Evolutionary conservation across 30 jellyfish, hydroid and myxozoan genomes (phyloP).

Genomic region (Aurelia sp.): DNA sequence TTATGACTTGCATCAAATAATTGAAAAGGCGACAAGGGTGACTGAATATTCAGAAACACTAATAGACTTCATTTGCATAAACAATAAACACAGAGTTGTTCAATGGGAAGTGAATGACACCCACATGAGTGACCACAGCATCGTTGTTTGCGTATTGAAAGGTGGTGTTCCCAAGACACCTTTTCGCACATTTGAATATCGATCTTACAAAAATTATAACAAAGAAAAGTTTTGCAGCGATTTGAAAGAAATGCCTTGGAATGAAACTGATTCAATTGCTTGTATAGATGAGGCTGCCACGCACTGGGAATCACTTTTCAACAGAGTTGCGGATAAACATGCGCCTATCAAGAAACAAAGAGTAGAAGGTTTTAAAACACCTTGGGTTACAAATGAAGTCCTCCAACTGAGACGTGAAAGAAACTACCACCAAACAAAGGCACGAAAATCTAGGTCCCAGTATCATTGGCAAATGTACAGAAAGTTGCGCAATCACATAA

Average conservation of each 20-base stretch:
- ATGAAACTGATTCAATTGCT: constrained; percentile 65
- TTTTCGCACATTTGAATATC: constrained; percentile 65
- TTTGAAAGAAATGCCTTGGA: constrained; percentile 73
- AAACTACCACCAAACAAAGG: constrained; percentile 79
- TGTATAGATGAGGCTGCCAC: constrained; percentile 79
- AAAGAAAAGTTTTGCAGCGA: constrained; percentile 72
- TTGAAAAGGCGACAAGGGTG: constrained; percentile 77
- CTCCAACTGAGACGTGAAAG: too few species aligned
- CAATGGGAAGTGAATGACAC: constrained; percentile 70
- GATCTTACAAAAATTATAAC: constrained; percentile 68
- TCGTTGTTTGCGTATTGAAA: constrained; percentile 73
- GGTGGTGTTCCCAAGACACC: constrained; percentile 82
- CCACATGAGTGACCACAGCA: constrained; percentile 78
- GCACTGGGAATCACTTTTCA: constrained; percentile 79
- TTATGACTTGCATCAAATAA: constrained; percentile 53
- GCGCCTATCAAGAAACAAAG: constrained; percentile 71
- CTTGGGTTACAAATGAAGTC: too few species aligned
- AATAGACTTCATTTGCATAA: constrained; percentile 51
- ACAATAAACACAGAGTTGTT: constrained; percentile 71
- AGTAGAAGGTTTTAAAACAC: too few species aligned
- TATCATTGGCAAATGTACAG: constrained; percentile 82
- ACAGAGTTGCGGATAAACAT: constrained; percentile 78
- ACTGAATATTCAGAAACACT: constrained; percentile 65
- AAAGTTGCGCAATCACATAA: constrained; percentile 59
- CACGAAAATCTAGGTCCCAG: constrained; percentile 74